Conservation (phyloP, 2,888 invertebrate species). For the Drosophila emarginata region DNA sequence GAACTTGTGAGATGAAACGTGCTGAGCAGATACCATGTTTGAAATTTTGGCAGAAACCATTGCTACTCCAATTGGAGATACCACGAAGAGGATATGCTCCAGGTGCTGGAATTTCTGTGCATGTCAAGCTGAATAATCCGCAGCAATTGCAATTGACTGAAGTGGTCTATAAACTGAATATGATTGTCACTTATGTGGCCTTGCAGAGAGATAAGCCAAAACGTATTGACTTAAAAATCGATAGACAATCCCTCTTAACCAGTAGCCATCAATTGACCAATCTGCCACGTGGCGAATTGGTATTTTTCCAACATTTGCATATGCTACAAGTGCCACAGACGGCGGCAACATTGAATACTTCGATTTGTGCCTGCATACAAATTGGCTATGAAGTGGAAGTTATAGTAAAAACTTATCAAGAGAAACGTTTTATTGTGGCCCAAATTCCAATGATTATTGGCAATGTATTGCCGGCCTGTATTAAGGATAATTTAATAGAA, state of each 20-base stretch:
- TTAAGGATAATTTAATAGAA: constrained; percentile 5
- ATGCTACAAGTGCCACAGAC: constrained; percentile 62
- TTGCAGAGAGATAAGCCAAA: constrained; percentile 51
- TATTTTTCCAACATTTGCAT: constrained; percentile 66
- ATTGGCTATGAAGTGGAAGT: constrained; percentile 77
- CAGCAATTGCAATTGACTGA: constrained; percentile 58
- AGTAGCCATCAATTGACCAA: constrained; percentile 50
- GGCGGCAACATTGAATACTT: constrained; percentile 55
- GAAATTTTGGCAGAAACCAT: constrained; percentile 73
- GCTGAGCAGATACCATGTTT: constrained; percentile 55
- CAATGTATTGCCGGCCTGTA: constrained; percentile 30
- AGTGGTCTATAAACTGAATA: constrained; percentile 67
- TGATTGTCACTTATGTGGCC: constrained; percentile 61
- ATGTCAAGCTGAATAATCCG: constrained; percentile 67
- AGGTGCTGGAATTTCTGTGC: constrained; percentile 71
- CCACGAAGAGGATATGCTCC: constrained; percentile 66
- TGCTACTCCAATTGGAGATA: constrained; percentile 68
- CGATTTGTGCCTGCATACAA: constrained; percentile 68
- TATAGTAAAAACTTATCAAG: constrained; percentile 45
- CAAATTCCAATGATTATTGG: constrained; percentile 68
- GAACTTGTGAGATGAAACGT: constrained; percentile 40
- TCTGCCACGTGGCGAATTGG: constrained; percentile 40
- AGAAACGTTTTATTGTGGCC: constrained; percentile 54
- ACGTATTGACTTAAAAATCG: constrained; percentile 46
- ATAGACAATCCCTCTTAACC: constrained; percentile 48